Percentiles rank a stretch among this genome's conserved stretches.
Evolutionary conservation across 2,113 vertebrate species (phyloP).

Genomic region (Lophura nycthemera): DNA sequence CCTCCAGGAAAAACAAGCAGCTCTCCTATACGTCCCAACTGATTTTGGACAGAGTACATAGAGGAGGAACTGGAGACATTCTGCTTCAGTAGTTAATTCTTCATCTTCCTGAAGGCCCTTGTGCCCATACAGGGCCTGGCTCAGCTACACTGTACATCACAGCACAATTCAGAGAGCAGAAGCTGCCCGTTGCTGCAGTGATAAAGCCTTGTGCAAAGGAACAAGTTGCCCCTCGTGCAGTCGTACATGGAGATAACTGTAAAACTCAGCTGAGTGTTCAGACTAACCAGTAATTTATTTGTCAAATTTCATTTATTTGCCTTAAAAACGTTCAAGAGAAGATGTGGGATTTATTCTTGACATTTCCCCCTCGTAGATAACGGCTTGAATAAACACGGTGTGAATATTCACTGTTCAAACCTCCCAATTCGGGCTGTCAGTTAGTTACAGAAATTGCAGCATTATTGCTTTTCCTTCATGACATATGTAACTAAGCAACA

Average conservation of each 20-base stretch:
- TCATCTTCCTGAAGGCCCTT: background rate
- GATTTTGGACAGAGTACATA: background rate
- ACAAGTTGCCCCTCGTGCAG: background rate
- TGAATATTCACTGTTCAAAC: conserved; percentile 31
- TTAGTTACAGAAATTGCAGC: background rate
- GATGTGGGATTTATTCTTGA: background rate
- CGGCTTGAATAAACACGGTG: background rate
- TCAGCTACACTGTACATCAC: background rate
- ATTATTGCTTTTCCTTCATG: conserved; percentile 13
- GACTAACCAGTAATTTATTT: conserved; percentile 4
- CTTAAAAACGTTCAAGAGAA: conserved; percentile 14
- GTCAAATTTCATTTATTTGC: background rate
- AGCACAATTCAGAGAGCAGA: background rate
- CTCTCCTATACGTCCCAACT: background rate
- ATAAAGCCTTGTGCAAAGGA: background rate
- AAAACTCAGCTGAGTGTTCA: background rate
- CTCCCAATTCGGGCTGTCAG: background rate
- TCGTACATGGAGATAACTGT: background rate
- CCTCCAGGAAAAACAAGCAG: background rate
- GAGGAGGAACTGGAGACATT: background rate
- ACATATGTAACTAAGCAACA: conserved; percentile 30
- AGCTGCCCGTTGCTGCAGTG: background rate
- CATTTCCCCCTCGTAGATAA: background rate
- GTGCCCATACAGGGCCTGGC: background rate
- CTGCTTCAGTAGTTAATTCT: background rate